These are phyloP conservation scores for Acanthosepion pharaonis DNA, from an alignment of 2,888 invertebrate species.

Conservation along the genomic window DNA sequence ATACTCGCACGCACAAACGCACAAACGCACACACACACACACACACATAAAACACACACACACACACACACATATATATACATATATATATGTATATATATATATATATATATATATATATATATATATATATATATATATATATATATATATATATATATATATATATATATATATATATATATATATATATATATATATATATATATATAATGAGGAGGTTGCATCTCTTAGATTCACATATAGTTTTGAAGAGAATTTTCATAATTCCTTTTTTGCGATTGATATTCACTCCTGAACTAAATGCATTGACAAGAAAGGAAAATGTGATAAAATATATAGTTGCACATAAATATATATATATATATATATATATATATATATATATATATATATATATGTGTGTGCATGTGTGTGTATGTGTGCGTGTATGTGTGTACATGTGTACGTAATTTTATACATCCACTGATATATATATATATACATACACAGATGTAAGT, in stretches of 20 bases:
- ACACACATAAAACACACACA: neutral
- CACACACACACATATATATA: neutral
- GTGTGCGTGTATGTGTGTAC: too few relatives aligned
- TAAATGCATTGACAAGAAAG: too few relatives aligned
- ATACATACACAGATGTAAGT: neutral
- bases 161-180: neutral
- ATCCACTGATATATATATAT: neutral
- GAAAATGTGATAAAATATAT: neutral
- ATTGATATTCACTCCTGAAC: too few relatives aligned
- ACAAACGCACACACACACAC: neutral
- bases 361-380: too few relatives aligned
- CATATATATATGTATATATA: neutral
- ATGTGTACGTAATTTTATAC: neutral
- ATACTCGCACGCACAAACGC: neutral
- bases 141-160: neutral
- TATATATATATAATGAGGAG: too few relatives aligned
- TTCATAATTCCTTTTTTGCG: too few relatives aligned
- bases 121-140: neutral
- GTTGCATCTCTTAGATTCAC: too few relatives aligned
- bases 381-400: too few relatives aligned
- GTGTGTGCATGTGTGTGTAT: neutral
- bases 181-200: neutral
- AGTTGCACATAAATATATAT: neutral
- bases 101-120: neutral
- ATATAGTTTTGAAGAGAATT: too few relatives aligned